Percentiles rank a stretch among this genome's conserved stretches.
These are phyloP conservation scores for Gasterosteus aculeatus DNA, from an alignment of 2,113 vertebrate genomes.

Conservation along the genomic window DNA sequence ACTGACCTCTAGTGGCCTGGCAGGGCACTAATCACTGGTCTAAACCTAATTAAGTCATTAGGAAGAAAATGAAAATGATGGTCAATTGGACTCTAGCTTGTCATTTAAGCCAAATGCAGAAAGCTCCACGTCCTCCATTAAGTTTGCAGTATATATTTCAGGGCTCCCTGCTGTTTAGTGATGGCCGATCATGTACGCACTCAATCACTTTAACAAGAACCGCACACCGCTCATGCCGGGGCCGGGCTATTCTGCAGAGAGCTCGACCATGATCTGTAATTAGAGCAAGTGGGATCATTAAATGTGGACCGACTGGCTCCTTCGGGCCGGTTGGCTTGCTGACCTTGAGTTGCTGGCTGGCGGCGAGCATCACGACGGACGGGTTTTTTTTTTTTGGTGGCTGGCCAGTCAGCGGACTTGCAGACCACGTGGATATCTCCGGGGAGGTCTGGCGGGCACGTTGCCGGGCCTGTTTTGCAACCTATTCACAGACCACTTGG, in stretches of 20 bases:
- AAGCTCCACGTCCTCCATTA: not conserved
- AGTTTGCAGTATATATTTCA: not conserved
- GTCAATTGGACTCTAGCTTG: conserved; percentile 29
- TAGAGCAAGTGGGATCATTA: conserved; percentile 67
- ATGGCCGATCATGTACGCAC: not conserved
- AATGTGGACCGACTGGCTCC: conserved; percentile 65
- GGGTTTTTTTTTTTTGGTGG: conserved; percentile 21
- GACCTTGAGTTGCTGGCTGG: conserved; percentile 72
- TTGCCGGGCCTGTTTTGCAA: conserved; percentile 16
- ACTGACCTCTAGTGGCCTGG: conserved; percentile 80
- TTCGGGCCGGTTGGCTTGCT: conserved; percentile 53
- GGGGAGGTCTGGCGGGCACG: conserved; percentile 32
- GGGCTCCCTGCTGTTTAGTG: too few species aligned
- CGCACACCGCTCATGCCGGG: conserved; percentile 45
- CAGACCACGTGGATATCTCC: conserved; percentile 44
- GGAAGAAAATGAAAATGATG: conserved; percentile 41
- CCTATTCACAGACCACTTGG: conserved; percentile 10
- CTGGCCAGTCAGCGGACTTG: conserved; percentile 52
- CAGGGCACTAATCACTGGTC: conserved; percentile 36
- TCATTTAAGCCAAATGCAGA: conserved; percentile 16
- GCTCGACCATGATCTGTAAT: conserved; percentile 57
- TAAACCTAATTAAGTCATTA: conserved; percentile 52
- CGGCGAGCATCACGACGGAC: conserved; percentile 35
- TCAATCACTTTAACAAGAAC: conserved; percentile 24
- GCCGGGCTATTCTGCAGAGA: conserved; percentile 65